Percentiles rank a stretch among this genome's conserved stretches.
Evolutionary conservation across 2,888 invertebrate species (phyloP).

Genomic region (Eristalis tenax): DNA sequence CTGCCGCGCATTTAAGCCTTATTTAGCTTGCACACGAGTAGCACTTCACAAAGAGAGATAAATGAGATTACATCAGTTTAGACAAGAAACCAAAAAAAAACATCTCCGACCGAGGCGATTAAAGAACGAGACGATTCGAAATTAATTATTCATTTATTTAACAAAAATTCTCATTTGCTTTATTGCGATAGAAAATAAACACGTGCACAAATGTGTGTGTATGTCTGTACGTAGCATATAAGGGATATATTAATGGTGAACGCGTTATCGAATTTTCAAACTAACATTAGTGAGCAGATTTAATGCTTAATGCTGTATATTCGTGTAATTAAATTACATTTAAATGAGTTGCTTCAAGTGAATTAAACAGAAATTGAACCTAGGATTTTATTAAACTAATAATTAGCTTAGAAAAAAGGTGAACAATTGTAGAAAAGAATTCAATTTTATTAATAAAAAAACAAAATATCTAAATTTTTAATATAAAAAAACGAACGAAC

Average conservation of each 20-base stretch:
- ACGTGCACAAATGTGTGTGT: constrained; percentile 12
- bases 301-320: constrained; percentile 66
- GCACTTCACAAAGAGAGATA: constrained; percentile 57
- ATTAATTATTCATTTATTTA: constrained; percentile 24
- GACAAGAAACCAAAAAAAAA: constrained; percentile 6
- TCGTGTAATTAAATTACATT: constrained; percentile 53
- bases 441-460: constrained; percentile 65
- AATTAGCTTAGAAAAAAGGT: constrained; percentile 53
- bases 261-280: constrained; percentile 70
- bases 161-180: constrained; percentile 14
- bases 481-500: constrained; percentile 39
- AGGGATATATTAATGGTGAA: constrained; percentile 36
- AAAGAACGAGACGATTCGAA: background rate
- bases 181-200: background rate
- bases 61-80: constrained; percentile 13
- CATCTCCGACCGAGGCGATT: background rate
- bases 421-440: constrained; percentile 58
- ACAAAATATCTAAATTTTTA: constrained; percentile 58
- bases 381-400: constrained; percentile 65
- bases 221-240: background rate
- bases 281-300: constrained; percentile 61
- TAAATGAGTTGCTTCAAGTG: constrained; percentile 61
- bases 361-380: constrained; percentile 25
- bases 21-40: constrained; percentile 60
- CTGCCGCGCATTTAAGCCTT: constrained; percentile 70